phyloP scores from a whole-genome alignment of 2,797 vertebrate species.

The Xiphorhynchus erythropygius region DNA sequence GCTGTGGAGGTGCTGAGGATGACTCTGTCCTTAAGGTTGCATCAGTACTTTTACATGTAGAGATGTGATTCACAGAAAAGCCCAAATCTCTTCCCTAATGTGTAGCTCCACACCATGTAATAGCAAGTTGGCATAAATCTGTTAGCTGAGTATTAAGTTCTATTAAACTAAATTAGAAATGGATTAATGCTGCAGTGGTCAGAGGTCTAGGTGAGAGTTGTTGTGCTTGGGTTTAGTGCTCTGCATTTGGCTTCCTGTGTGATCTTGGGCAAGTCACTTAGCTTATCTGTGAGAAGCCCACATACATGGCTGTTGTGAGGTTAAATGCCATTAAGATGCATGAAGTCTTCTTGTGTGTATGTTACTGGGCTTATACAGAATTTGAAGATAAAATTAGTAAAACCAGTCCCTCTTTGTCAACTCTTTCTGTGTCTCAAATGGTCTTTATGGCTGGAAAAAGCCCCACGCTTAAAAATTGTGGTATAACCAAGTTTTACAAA shows the following conservation, averaged over 20 bases:
- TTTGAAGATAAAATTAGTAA: neutral
- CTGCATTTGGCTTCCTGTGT: constrained; percentile 18
- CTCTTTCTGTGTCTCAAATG: neutral
- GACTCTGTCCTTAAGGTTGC: neutral
- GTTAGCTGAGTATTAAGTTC: neutral
- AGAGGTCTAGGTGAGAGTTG: neutral
- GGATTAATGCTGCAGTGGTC: neutral
- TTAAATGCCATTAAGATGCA: neutral
- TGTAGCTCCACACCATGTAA: neutral
- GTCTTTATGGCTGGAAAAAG: neutral
- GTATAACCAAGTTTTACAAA: neutral
- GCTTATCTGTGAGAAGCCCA: neutral
- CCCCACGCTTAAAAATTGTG: accelerated
- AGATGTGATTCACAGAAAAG: neutral
- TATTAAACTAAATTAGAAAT: neutral
- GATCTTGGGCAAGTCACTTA: neutral
- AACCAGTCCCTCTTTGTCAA: neutral
- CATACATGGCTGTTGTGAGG: neutral
- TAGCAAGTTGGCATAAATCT: neutral
- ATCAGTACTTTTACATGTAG: neutral
- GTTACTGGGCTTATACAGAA: neutral
- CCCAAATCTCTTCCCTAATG: neutral
- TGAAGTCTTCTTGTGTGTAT: neutral
- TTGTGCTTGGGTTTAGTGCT: neutral
- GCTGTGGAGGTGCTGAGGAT: neutral